Evolutionary conservation across 1,140 invertebrate species (phyloP).

Genomic region (Telenomus remus): DNA sequence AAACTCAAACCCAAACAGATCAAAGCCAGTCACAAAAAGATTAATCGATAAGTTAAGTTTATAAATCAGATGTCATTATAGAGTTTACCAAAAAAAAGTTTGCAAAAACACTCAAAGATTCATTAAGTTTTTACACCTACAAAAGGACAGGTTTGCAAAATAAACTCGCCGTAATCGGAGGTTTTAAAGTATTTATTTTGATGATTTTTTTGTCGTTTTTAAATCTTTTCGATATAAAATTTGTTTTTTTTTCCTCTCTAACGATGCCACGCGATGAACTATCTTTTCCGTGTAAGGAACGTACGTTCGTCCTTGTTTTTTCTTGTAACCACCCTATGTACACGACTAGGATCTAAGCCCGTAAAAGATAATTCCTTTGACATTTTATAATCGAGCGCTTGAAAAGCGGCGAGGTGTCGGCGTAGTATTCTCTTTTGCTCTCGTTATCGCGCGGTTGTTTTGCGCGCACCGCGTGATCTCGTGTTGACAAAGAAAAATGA

Average conservation of each 20-base stretch:
- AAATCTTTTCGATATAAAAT: constrained; percentile 76
- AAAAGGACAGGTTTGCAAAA: background rate
- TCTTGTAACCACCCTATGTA: constrained; percentile 68
- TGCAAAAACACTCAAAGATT: too few species aligned
- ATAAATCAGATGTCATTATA: too few species aligned
- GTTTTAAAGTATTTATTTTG: constrained; percentile 75
- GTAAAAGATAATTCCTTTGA: constrained; percentile 67
- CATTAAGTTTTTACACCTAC: background rate
- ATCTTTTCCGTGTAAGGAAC: constrained; percentile 68
- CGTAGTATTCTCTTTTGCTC: constrained; percentile 20
- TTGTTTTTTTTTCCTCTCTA: constrained; percentile 62
- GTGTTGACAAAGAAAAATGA: constrained; percentile 21
- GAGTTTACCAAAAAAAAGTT: too few species aligned
- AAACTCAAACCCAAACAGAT: background rate
- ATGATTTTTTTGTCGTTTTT: constrained; percentile 69
- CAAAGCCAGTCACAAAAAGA: background rate
- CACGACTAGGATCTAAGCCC: constrained; percentile 74
- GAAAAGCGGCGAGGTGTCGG: constrained; percentile 36
- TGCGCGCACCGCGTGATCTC: background rate
- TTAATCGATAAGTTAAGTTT: too few species aligned
- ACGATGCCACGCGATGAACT: constrained; percentile 73
- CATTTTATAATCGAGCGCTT: constrained; percentile 55
- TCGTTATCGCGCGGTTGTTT: background rate
- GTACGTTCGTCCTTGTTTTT: constrained; percentile 61
- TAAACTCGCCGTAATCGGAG: constrained; percentile 30